Base-by-base conservation (phyloP, 2,113 vertebrate species). In the Zingel zingel region DNA sequence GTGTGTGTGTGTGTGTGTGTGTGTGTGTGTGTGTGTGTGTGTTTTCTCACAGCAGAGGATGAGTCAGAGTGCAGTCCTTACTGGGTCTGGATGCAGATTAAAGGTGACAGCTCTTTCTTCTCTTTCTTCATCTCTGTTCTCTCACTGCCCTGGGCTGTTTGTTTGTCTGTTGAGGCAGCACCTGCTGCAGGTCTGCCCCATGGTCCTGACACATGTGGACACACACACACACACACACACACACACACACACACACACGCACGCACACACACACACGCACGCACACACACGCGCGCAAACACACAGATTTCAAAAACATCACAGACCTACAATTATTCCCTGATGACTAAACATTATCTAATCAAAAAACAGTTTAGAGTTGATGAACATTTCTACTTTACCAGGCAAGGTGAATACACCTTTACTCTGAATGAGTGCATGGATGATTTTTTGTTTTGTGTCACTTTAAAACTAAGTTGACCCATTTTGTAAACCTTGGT, bases 151-250 rank as follows among this genome's bases (percentile, higher is more conserved):
- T 16, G 59, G 58, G 68, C 59, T 58, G 19, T 25, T 33, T 75
- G 59, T 59, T 57, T 43, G 39, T 50, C 8, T 70, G 19, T 66
- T 48, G 48, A 2, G 12, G 50, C 70, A 51, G n/a, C 83, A 85
- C 78, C 78, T 85, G 83, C 79, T 79, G 51, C 56, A 73, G 75
- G 54, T 65, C 67, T 48, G 67, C 36, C 45, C 51, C n/a, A 15
- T 74, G 47, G 25, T 33, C 3, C 36, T 12, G 6, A 51, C 62
- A 39, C 21, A 59, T 15, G 1, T 19, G 27, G 16, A 62, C 30
- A 33, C 3, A 18, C 30, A 10, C 58, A 16, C 25, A 59, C 13
- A 59, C 56, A 27, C 57, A 15, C 23, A 27, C 56, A 25, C 23
- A 19, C 47, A 59, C 30, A 25, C 48, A n/a, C 27, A 67, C 65